Evolutionary conservation across 2,888 invertebrate genomes (phyloP), one percentile per base, ranked within the genome.

Genomic region (Chloroclystis v-ata): DNA sequence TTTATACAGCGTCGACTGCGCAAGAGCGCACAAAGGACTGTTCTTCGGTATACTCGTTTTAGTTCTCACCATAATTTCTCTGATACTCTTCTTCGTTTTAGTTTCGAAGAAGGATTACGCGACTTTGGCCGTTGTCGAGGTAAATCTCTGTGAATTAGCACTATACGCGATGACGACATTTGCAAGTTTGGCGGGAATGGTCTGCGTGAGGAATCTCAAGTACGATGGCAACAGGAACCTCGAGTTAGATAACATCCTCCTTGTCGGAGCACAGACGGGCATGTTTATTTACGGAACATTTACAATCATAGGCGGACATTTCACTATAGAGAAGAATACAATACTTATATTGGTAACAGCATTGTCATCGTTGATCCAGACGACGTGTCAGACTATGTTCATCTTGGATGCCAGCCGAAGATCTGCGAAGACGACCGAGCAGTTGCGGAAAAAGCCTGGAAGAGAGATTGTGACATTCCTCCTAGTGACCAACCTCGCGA

Each of bases 261-360:
- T 98, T 39, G 94, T 98, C 9, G 96, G 97, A 0, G 97, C 97
- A 1, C 96, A 98, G 76, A 96, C 96, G 1, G 98, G 98, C 6
- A 95, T 97, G 85, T 97, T 97, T 74, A 93, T 97, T 56, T 97
- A 97, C 76, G 95, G 96, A 55, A 95, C 96, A 30, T 97, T 97
- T 72, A 96, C 97, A 7, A 96, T 98, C 47, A 96, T 97, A 49
- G 97, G 97, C 0, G 96, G 96, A 2, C 95, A 96, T 69, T 96
- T 97, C 60, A 95, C 95, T 0, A 89, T 94, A 49, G 92, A 93
- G 60, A 93, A 92, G 66, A 93, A 95, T 61, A 95, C 95, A 4
- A 91, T 94, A 42, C 79, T 97, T 16, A 95, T 96, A 25, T 83
- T 97, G 32, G 90, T 96, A 16, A 95, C 96, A 4, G 96, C 96